Evolutionary conservation across 2,888 invertebrate genomes (phyloP).

Genomic region (Stictocephala bisonia): DNA sequence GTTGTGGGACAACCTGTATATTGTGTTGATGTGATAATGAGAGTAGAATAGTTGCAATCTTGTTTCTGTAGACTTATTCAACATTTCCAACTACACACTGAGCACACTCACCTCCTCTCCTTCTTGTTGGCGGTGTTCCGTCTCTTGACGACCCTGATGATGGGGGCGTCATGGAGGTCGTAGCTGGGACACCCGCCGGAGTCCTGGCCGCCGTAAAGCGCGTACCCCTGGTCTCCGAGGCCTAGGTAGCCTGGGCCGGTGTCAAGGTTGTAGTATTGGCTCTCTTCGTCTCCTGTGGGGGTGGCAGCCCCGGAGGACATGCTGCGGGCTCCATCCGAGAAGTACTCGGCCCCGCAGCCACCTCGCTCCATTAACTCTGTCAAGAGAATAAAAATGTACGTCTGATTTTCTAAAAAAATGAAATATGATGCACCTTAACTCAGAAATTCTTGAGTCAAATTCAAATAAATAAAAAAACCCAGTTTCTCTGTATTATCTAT

Average conservation of each 20-base stretch:
- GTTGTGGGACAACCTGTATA: no score
- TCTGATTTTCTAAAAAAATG: no score
- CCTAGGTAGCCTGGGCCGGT: slow-evolving; percentile 31
- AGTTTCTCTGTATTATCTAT: no score
- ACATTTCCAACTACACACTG: no score
- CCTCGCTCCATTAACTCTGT: not conserved
- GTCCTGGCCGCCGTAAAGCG: slow-evolving; percentile 42
- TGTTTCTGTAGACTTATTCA: no score
- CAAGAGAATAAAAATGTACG: no score
- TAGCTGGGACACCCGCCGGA: slow-evolving; percentile 24
- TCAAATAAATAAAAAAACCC: no score
- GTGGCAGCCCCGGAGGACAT: slow-evolving; percentile 37
- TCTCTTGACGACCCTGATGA: slow-evolving; percentile 74
- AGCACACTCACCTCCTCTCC: slow-evolving; percentile 88
- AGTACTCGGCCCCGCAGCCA: slow-evolving; percentile 27
- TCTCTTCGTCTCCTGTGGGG: slow-evolving; percentile 39
- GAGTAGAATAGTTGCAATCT: no score
- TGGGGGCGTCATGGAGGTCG: slow-evolving; percentile 44
- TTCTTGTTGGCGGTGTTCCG: slow-evolving; percentile 95
- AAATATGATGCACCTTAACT: no score
- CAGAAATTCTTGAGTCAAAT: no score
- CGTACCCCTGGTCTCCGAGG: slow-evolving; percentile 43
- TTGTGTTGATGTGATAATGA: no score
- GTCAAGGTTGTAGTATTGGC: not conserved
- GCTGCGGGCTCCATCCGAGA: slow-evolving; percentile 27